A percentile compares a stretch with the other conserved stretches of the same genome.
Conservation (phyloP, 2,113 vertebrate genomes). For the Coptodon rendalli region DNA sequence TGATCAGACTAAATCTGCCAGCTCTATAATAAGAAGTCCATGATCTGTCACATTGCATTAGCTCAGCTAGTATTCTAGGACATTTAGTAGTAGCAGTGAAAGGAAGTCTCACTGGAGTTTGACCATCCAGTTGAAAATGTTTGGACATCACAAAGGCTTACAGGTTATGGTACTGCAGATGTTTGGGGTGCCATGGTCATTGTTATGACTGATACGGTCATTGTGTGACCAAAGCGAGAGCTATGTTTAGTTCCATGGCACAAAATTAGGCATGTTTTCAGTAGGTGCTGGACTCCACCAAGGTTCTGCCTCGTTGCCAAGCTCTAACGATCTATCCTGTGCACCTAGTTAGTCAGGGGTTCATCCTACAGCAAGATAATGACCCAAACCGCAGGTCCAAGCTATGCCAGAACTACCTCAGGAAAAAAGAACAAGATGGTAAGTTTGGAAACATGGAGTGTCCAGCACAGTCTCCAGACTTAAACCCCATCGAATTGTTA, state of each 20-base stretch:
- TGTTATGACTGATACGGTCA: neutral
- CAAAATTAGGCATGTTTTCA: neutral
- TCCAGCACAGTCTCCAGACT: neutral
- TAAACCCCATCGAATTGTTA: fast-evolving
- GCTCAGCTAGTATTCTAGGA: neutral
- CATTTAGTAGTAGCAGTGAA: neutral
- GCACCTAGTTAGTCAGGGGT: neutral
- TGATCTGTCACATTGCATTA: neutral
- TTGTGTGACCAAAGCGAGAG: neutral
- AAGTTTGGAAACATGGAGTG: fast-evolving
- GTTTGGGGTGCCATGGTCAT: neutral
- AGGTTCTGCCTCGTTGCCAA: neutral
- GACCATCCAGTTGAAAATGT: neutral
- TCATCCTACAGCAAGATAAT: neutral
- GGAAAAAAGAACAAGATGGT: neutral
- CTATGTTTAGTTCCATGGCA: neutral
- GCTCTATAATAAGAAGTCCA: fast-evolving
- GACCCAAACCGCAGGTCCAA: neutral
- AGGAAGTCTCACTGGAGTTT: neutral
- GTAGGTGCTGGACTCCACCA: neutral
- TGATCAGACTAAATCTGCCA: fast-evolving
- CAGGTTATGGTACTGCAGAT: neutral
- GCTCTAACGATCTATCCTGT: neutral
- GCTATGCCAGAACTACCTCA: neutral
- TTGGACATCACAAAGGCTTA: neutral